Percentiles rank a stretch among this genome's conserved stretches.
phyloP scores from a whole-genome alignment of 1,140 invertebrate genomes.

The Pogonomyrmex californicus region DNA sequence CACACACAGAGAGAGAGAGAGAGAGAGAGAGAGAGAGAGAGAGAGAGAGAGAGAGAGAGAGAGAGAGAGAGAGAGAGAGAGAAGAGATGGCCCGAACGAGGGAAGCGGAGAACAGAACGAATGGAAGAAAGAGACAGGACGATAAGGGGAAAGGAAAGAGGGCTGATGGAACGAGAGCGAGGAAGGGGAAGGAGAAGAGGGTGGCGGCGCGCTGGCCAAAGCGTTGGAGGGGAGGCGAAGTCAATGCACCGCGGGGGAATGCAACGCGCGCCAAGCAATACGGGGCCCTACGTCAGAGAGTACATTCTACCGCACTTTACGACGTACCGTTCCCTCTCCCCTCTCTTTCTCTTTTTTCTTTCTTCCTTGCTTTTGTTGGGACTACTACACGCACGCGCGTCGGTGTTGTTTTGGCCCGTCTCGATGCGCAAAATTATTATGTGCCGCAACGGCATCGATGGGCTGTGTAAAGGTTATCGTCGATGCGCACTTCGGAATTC shows the following conservation, averaged over 20 bases:
- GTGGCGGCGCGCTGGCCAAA: conserved; percentile 53
- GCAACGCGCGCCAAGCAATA: conserved; percentile 81
- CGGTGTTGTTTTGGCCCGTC: conserved; percentile 20
- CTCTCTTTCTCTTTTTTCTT: conserved; percentile 13
- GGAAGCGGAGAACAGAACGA: not conserved
- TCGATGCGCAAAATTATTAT: conserved; percentile 8
- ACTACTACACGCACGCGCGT: not conserved
- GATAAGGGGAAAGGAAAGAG: conserved; percentile 33
- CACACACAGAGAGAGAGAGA: conserved; percentile 3
- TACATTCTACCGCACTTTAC: conserved; percentile 81
- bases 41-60: conserved; percentile 44
- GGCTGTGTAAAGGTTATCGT: not conserved
- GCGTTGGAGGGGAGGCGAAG: conserved; percentile 79
- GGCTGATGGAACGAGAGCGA: conserved; percentile 31
- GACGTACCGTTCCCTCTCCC: conserved; percentile 50
- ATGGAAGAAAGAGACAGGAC: conserved; percentile 22
- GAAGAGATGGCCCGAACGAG: conserved; percentile 49
- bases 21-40: conserved; percentile 18
- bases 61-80: not conserved
- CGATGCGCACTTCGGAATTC: not conserved
- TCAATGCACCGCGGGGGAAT: conserved; percentile 85
- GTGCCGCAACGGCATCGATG: not conserved
- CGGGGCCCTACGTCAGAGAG: conserved; percentile 82
- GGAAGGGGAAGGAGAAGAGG: conserved; percentile 35
- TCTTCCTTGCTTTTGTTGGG: not conserved